Evolutionary conservation across 2,113 vertebrate genomes (phyloP).

Genomic region (Octodon degus): DNA sequence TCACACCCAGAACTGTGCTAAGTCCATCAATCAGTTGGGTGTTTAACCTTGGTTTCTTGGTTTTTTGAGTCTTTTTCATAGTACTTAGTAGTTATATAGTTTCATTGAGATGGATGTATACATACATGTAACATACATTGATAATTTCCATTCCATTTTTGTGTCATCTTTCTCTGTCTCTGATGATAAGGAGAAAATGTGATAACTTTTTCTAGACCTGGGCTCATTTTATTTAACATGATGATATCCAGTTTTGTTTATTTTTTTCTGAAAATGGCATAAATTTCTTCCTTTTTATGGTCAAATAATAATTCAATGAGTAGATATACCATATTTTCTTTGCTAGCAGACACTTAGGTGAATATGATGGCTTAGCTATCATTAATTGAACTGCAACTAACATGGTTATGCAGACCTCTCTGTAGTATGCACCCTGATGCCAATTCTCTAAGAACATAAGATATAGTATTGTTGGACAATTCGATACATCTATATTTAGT

Average conservation of each 20-base stretch:
- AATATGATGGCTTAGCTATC: neutral
- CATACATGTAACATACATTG: neutral
- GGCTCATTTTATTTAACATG: neutral
- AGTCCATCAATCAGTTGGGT: neutral
- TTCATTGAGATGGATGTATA: neutral
- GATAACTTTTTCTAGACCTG: neutral
- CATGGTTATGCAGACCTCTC: neutral
- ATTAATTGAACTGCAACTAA: neutral
- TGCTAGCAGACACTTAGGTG: neutral
- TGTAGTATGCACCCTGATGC: neutral
- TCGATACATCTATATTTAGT: neutral
- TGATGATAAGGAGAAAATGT: neutral
- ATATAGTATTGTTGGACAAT: neutral
- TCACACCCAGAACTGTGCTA: neutral
- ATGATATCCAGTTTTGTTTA: neutral
- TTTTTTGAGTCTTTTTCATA: neutral
- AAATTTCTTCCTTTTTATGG: neutral
- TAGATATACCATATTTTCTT: neutral
- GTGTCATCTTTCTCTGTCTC: neutral
- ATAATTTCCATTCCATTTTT: neutral
- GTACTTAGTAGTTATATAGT: neutral
- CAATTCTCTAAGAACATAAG: neutral
- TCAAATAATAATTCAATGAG: neutral
- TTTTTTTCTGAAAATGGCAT: neutral
- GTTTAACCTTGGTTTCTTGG: neutral